phyloP scores from a whole-genome alignment of 2,888 invertebrate species.

The Omphaloscelis lunosa region DNA sequence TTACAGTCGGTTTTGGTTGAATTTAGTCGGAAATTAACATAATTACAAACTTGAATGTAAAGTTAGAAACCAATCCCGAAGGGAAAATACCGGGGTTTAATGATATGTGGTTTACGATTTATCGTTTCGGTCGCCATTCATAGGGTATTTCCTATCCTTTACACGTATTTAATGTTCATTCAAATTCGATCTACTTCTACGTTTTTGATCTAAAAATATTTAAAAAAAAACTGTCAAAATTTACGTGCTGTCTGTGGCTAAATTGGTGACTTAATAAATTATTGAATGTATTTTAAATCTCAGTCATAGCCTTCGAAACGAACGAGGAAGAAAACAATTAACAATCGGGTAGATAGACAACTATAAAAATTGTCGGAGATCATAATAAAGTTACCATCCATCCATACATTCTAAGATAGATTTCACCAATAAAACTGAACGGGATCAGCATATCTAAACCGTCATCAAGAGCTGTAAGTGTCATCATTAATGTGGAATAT shows the following conservation, averaged over 20 bases:
- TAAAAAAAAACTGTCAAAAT: background rate
- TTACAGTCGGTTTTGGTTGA: background rate
- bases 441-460: too few species aligned
- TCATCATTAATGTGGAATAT: too few species aligned
- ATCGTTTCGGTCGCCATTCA: background rate
- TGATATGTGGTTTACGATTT: background rate
- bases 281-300: background rate
- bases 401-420: background rate
- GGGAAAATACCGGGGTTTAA: background rate
- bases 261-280: background rate
- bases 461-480: too few species aligned
- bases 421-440: too few species aligned
- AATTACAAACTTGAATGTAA: background rate
- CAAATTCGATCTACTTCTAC: background rate
- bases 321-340: background rate
- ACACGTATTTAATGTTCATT: background rate
- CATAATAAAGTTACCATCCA: background rate
- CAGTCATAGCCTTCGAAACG: background rate
- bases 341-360: background rate
- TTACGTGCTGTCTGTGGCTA: background rate
- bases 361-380: background rate
- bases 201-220: background rate
- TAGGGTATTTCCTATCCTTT: too few species aligned
- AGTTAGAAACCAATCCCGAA: background rate
- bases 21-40: constrained; percentile 6